A percentile compares a stretch with the other conserved stretches of the same genome.
Evolutionary conservation across 2,113 vertebrate species (phyloP).

Genomic region (Furnarius figulus): DNA sequence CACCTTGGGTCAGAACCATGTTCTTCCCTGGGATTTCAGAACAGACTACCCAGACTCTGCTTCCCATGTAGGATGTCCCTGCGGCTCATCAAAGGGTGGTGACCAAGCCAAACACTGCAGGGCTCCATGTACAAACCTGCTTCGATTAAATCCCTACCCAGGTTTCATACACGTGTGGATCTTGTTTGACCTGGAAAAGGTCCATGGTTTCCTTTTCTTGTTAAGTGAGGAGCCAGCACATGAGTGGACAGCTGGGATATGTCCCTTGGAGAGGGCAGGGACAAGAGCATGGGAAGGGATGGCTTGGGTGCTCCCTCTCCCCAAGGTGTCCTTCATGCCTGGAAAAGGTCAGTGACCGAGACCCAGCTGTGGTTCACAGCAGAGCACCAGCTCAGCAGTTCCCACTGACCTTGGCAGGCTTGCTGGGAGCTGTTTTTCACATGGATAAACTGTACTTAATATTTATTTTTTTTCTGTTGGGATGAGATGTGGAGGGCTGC

Average conservation of each 20-base stretch:
- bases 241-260: background rate
- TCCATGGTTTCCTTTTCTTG: background rate
- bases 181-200: background rate
- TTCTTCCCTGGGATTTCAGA: background rate
- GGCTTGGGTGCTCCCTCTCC: background rate
- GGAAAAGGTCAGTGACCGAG: background rate
- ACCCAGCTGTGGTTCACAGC: background rate
- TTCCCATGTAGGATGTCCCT: background rate
- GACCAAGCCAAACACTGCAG: background rate
- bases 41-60: accelerated
- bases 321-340: background rate
- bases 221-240: background rate
- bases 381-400: background rate
- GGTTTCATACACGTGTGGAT: background rate
- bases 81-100: background rate
- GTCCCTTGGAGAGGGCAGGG: background rate
- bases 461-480: background rate
- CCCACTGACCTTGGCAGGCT: background rate
- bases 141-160: slow-evolving; percentile 13
- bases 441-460: background rate
- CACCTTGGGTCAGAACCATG: background rate
- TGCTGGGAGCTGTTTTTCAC: background rate
- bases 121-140: background rate
- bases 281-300: background rate
- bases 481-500: background rate